Evolutionary conservation across 2,888 invertebrate genomes (phyloP), one percentile per base, ranked within the genome.

Genomic region (Pyrocoelia pectoralis): DNA sequence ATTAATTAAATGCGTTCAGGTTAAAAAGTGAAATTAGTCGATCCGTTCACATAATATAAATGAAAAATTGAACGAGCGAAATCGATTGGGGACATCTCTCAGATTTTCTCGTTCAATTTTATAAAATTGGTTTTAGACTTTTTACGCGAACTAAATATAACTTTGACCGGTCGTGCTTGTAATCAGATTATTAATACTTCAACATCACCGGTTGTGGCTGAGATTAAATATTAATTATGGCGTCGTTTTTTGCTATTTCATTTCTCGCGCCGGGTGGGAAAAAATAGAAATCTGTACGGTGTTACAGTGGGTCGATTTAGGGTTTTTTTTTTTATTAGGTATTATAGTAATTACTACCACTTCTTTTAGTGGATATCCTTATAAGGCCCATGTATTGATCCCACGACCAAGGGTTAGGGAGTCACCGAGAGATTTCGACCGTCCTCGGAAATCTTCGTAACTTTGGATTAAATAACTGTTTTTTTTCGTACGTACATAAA

Each of bases 391-490:
- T 64, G 77, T 79, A 79, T 79, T 79, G 79, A 79, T 79, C 79
- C 77, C 73, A 74, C 70, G 76, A 74, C 76, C 77, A 75, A 74
- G 72, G 72, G 76, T 73, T 75, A 75, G 76, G 78, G 78, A 78
- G 76, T 74, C 74, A 74, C 76, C 75, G 73, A 64, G 64, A 67
- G 72, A 66, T 68, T 73, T 76, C 76, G 77, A 70, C 69, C 65
- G 54, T 66, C 67, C 66, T 77, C 78, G 77, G 74, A 75, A 75
- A 72, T 74, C 75, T 76, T 77, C 77, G 77, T 65, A 65, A 63
- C 69, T 68, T 70, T 74, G 73, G 74, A 74, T 74, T 74, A 70
- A 74, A 72, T 73, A 73, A 74, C 76, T 72, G 70, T 72, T 71
- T 70, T 65, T 56, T 33, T 33, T 33, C 8, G 24, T 24, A 24